phyloP scores from a whole-genome alignment of 2,797 vertebrate species.

The Aldrovandia affinis region DNA sequence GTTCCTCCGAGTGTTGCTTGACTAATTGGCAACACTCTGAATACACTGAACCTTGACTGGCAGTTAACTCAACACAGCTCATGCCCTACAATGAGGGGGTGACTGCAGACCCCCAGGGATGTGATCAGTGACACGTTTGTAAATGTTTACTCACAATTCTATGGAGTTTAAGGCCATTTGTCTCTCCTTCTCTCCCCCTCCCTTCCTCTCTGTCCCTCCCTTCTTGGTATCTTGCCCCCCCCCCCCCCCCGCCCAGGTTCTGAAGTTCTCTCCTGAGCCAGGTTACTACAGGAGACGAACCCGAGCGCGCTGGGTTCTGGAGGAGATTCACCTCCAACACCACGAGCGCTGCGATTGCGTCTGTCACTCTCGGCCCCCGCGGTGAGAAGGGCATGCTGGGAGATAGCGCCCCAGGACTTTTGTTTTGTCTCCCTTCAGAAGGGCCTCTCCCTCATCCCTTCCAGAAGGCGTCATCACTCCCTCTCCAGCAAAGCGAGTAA shows the following conservation, averaged over 20 bases:
- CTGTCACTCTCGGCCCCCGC: slow-evolving; percentile 88
- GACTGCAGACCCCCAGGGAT: background rate
- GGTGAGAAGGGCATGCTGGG: slow-evolving; percentile 71
- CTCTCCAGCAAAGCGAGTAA: slow-evolving; percentile 60
- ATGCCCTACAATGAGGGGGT: background rate
- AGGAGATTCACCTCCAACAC: slow-evolving; percentile 91
- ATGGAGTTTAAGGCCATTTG: background rate
- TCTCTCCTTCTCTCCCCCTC: slow-evolving; percentile 47
- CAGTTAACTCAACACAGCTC: background rate
- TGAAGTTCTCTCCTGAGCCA: slow-evolving; percentile 85
- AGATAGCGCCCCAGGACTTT: slow-evolving; percentile 36
- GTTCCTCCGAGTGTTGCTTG: background rate
- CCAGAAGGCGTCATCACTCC: slow-evolving; percentile 52
- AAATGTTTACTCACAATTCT: slow-evolving; percentile 31
- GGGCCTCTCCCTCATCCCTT: slow-evolving; percentile 46
- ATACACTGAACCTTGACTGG: background rate
- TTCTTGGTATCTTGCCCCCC: too few relatives aligned
- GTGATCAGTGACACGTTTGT: background rate
- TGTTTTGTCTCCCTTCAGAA: slow-evolving; percentile 28
- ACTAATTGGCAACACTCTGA: background rate
- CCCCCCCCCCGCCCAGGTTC: slow-evolving; percentile 74
- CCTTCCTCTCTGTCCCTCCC: slow-evolving; percentile 16
- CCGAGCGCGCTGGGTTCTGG: slow-evolving; percentile 80
- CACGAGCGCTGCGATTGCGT: slow-evolving; percentile 91
- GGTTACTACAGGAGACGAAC: slow-evolving; percentile 68